These are phyloP conservation scores for Monochamus alternatus DNA, from an alignment of 2,888 invertebrate species.

Conservation along the genomic window DNA sequence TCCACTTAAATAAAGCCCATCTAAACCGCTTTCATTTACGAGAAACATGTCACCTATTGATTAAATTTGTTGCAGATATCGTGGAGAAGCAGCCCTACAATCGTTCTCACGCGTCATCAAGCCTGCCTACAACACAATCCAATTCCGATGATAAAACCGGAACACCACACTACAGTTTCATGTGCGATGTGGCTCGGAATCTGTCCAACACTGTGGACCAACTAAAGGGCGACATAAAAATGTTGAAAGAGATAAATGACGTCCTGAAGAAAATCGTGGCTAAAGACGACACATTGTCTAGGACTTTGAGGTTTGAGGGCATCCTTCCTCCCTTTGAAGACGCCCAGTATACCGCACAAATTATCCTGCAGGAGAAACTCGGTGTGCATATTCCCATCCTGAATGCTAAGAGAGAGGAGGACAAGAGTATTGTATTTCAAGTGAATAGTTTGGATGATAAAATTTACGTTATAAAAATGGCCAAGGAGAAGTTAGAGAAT, in stretches of 20 bases:
- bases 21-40: slow-evolving; percentile 16
- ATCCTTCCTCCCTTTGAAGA: slow-evolving; percentile 50
- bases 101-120: slow-evolving; percentile 39
- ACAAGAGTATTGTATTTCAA: slow-evolving; percentile 57
- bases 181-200: slow-evolving; percentile 46
- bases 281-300: slow-evolving; percentile 46
- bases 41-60: slow-evolving; percentile 35
- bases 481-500: slow-evolving; percentile 55
- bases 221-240: slow-evolving; percentile 50
- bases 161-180: slow-evolving; percentile 9
- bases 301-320: slow-evolving; percentile 53
- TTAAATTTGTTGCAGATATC: slow-evolving; percentile 48
- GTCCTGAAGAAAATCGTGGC: slow-evolving; percentile 51
- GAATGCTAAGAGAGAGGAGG: slow-evolving; percentile 53
- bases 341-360: slow-evolving; percentile 49
- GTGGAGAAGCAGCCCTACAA: slow-evolving; percentile 29
- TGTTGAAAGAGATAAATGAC: slow-evolving; percentile 48
- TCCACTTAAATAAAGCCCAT: slow-evolving; percentile 1
- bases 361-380: slow-evolving; percentile 59
- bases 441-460: slow-evolving; percentile 58
- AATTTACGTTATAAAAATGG: slow-evolving; percentile 55
- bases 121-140: slow-evolving; percentile 36
- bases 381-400: slow-evolving; percentile 52
- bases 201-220: slow-evolving; percentile 49
- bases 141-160: slow-evolving; percentile 20